A percentile compares a stretch with the other conserved stretches of the same genome.
Evolutionary conservation across 1,140 invertebrate species (phyloP).

Genomic region (Argopecten irradians): DNA sequence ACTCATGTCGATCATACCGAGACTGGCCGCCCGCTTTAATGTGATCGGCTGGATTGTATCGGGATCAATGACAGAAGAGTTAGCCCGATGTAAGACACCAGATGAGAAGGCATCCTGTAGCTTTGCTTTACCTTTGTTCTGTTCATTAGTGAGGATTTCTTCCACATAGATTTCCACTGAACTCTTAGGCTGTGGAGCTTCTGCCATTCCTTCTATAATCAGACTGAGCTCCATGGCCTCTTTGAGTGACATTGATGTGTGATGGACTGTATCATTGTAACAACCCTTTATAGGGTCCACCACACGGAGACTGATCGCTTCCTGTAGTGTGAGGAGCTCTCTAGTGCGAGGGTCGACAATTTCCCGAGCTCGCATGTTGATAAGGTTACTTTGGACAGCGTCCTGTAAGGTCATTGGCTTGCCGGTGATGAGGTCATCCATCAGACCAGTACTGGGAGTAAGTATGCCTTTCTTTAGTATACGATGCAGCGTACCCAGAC

Average conservation of each 20-base stretch:
- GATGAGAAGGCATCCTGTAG: constrained; percentile 69
- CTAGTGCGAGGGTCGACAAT: constrained; percentile 59
- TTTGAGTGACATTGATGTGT: constrained; percentile 44
- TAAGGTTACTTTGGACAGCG: constrained; percentile 82
- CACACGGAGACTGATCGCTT: constrained; percentile 84
- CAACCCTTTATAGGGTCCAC: constrained; percentile 85
- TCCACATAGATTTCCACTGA: constrained; percentile 70
- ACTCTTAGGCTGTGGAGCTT: constrained; percentile 50
- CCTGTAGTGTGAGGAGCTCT: constrained; percentile 56
- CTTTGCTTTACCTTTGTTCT: constrained; percentile 59
- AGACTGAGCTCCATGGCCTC: constrained; percentile 49
- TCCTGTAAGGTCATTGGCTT: constrained; percentile 77
- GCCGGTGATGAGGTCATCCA: constrained; percentile 85
- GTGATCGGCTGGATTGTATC: constrained; percentile 72
- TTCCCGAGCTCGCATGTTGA: constrained; percentile 60
- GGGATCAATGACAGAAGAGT: constrained; percentile 72
- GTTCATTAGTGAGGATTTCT: constrained; percentile 64
- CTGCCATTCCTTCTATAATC: constrained; percentile 30
- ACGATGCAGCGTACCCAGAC: constrained; percentile 61
- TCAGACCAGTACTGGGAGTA: constrained; percentile 56
- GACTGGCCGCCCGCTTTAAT: constrained; percentile 66
- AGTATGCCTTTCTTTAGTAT: constrained; percentile 63
- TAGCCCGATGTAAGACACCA: constrained; percentile 68
- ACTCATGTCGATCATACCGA: constrained; percentile 82
- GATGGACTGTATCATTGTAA: constrained; percentile 59